phyloP scores from a whole-genome alignment of 2,888 invertebrate species.

The Lepeophtheirus nordmannii region DNA sequence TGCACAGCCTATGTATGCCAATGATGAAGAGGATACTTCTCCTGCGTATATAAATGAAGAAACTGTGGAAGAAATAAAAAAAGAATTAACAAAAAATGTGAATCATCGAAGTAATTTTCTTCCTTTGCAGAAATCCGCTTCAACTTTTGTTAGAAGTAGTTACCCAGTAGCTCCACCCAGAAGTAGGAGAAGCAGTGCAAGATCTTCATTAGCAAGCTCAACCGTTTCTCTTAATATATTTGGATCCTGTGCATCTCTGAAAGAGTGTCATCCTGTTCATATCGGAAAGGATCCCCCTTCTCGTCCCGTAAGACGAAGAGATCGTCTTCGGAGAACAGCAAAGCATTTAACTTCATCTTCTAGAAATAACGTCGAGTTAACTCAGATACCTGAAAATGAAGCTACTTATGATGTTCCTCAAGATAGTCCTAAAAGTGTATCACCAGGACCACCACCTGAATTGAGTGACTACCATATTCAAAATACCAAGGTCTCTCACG shows the following conservation, averaged over 20 bases:
- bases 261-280: slow-evolving; percentile 12
- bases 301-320: slow-evolving; percentile 2
- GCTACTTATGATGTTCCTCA: background rate
- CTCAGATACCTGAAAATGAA: background rate
- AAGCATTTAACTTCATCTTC: background rate
- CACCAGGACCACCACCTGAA: background rate
- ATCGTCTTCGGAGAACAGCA: background rate
- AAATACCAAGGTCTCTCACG: too few species aligned
- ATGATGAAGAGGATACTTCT: background rate
- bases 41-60: slow-evolving; percentile 16
- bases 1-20: slow-evolving; percentile 20
- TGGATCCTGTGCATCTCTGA: background rate
- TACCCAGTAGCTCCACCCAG: background rate
- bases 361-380: background rate
- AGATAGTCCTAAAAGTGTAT: background rate
- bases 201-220: background rate
- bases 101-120: background rate
- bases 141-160: background rate
- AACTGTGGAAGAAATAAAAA: slow-evolving; percentile 1
- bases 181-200: background rate
- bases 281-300: background rate
- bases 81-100: background rate
- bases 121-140: background rate
- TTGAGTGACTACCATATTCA: too few species aligned
- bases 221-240: background rate